Conservation (phyloP, 2,888 invertebrate species). For the Odontomyia ornata region DNA sequence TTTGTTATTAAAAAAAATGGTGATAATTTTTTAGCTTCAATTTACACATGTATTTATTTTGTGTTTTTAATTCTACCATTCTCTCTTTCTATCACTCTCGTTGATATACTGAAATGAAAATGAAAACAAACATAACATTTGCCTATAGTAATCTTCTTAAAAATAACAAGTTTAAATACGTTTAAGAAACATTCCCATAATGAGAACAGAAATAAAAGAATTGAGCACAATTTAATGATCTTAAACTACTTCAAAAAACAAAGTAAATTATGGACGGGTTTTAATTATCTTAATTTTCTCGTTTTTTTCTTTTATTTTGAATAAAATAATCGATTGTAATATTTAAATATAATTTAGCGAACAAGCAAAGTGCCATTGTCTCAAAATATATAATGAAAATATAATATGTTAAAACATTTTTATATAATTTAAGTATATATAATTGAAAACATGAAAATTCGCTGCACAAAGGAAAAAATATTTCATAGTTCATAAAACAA, state of each 20-base stretch:
- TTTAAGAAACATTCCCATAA: constrained; percentile 33
- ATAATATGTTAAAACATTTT: neutral
- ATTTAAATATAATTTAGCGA: neutral
- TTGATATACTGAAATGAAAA: constrained; percentile 37
- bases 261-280: constrained; percentile 2
- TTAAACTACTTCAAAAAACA: neutral
- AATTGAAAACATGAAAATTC: no score
- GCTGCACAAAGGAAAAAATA: constrained; percentile 21
- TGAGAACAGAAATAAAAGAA: constrained; percentile 18
- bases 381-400: neutral
- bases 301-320: neutral
- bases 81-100: constrained; percentile 3
- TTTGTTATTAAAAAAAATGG: constrained; percentile 12
- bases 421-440: constrained; percentile 13
- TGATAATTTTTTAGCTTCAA: constrained; percentile 36
- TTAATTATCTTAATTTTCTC: neutral
- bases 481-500: constrained; percentile 19
- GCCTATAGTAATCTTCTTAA: neutral
- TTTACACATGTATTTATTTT: constrained; percentile 14
- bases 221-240: neutral
- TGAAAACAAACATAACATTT: constrained; percentile 26
- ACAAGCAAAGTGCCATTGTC: constrained; percentile 35
- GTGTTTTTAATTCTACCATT: neutral
- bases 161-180: constrained; percentile 17
- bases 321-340: neutral